Percentiles rank a stretch among this genome's conserved stretches.
Evolutionary conservation across 2,888 invertebrate species (phyloP).

Genomic region (Hartigia nigra): DNA sequence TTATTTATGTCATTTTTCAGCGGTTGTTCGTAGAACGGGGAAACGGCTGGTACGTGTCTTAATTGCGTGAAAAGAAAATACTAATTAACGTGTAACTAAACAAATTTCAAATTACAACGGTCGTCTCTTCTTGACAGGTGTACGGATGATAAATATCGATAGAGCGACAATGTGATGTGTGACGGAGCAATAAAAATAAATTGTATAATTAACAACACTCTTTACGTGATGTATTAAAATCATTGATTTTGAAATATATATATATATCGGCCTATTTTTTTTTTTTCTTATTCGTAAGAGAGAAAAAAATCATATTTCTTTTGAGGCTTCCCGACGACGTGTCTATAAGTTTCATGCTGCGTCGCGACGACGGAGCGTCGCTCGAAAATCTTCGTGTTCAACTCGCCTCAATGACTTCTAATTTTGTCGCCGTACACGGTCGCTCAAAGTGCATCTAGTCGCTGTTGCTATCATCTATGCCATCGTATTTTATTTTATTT

Average conservation of each 20-base stretch:
- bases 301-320: neutral
- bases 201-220: neutral
- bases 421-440: neutral
- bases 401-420: neutral
- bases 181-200: neutral
- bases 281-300: neutral
- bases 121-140: neutral
- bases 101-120: neutral
- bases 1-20: neutral
- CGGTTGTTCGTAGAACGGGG: neutral
- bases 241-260: too few relatives aligned
- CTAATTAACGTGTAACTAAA: neutral
- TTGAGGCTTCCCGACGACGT: neutral
- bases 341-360: neutral
- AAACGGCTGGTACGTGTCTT: neutral
- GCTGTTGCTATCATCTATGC: neutral
- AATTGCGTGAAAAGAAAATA: neutral
- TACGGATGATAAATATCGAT: neutral
- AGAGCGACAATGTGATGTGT: neutral
- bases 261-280: too few relatives aligned
- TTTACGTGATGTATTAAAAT: neutral
- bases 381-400: neutral
- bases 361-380: constrained; percentile 4
- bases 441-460: constrained; percentile 1
- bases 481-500: neutral